A percentile compares a stretch with the other conserved stretches of the same genome.
Conservation (phyloP, 2,797 vertebrate species). For the Gymnothorax javanicus region DNA sequence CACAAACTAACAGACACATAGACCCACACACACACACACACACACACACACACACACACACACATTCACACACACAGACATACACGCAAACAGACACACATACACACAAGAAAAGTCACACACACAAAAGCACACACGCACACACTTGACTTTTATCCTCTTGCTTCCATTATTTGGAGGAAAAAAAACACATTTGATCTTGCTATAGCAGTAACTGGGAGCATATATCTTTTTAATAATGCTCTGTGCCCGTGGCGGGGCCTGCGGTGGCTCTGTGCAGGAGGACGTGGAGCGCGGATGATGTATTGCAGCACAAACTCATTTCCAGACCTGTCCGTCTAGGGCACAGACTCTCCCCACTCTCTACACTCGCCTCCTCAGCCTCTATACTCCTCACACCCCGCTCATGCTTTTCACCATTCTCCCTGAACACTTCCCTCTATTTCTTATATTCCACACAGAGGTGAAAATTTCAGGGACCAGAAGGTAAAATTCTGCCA, state of each 20-base stretch:
- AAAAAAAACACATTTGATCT: conserved; percentile 66
- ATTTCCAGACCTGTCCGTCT: conserved; percentile 72
- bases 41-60: too few species aligned
- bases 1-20: too few species aligned
- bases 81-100: too few species aligned
- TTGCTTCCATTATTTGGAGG: conserved; percentile 40
- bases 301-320: conserved; percentile 75
- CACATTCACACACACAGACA: too few species aligned
- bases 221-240: conserved; percentile 74
- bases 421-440: background rate
- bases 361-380: background rate
- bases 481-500: too few species aligned
- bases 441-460: background rate
- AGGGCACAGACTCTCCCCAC: background rate
- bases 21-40: too few species aligned
- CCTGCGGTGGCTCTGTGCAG: conserved; percentile 51
- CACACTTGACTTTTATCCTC: background rate
- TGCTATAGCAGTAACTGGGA: conserved; percentile 56
- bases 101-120: too few species aligned
- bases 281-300: conserved; percentile 64
- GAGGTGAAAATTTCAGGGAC: too few species aligned
- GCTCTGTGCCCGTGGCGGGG: conserved; percentile 48
- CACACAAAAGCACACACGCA: background rate
- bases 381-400: background rate
- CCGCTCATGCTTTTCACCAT: background rate